Conservation (phyloP, 2,888 invertebrate species). For the Ditylenchus weischeri region DNA sequence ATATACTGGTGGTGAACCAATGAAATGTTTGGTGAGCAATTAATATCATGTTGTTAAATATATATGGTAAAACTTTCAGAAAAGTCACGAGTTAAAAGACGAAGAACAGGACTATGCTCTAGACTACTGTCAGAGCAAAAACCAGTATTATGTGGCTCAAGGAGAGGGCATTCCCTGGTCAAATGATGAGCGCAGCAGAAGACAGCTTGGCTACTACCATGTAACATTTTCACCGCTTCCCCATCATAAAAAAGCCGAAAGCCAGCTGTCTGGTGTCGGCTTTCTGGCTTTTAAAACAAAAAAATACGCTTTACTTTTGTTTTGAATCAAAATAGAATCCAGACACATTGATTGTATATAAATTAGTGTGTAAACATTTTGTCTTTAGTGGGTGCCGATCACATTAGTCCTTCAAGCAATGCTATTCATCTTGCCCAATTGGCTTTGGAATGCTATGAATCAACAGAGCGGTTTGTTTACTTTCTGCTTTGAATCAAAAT, state of each 20-base stretch:
- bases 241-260: no score
- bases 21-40: constrained; percentile 15
- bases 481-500: no score
- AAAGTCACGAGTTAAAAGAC: constrained; percentile 14
- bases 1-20: constrained; percentile 17
- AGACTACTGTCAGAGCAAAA: constrained; percentile 20
- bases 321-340: no score
- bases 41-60: no score
- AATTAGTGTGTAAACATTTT: not conserved
- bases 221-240: constrained; percentile 5
- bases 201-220: constrained; percentile 22
- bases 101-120: constrained; percentile 21
- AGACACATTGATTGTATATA: no score
- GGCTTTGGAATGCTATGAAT: constrained; percentile 56
- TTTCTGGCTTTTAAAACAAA: no score
- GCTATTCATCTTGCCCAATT: constrained; percentile 59
- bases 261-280: no score
- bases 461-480: constrained; percentile 33
- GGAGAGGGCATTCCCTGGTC: constrained; percentile 23
- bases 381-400: constrained; percentile 39
- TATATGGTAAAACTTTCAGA: not conserved
- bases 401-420: constrained; percentile 59
- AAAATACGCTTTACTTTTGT: no score
- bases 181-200: constrained; percentile 9
- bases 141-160: constrained; percentile 22